Base-by-base conservation (phyloP, 1,140 invertebrate genomes). In the Luehdorfia chinensis region DNA sequence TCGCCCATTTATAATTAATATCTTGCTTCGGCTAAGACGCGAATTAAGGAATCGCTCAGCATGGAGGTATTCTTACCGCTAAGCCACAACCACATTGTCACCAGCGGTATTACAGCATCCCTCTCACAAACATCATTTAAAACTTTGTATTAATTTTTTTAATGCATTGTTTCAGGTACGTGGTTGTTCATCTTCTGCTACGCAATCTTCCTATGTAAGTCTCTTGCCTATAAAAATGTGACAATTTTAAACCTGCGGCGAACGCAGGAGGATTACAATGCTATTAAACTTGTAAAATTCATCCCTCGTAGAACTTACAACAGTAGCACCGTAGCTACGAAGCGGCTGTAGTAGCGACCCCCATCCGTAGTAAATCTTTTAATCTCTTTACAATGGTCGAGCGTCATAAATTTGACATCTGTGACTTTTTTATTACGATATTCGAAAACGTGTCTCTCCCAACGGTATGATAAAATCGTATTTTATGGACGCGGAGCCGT, bases 391-490 rank as follows among this genome's bases (percentile, higher is more conserved):
- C 83, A 84, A 79, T 84, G 77, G 79, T 76, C 76, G 72, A 55
- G 68, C 66, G 69, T 80, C 76, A 86, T 86, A 86, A 86, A 86
- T 86, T 86, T 84, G 79, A 86, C 79, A 84, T 84, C 75, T 84
- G 83, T 79, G 79, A 86, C 75, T 84, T 86, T 84, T 85, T 86
- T 86, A 86, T 86, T 76, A 79, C 83, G 73, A 83, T 84, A 84
- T 84, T 79, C 79, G 76, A 84, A 85, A 78, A 77, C 75, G 78
- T 84, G 78, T 69, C 65, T 66, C 74, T 85, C 83, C 80, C 83
- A 47, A 67, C 65, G 78, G 83, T 64, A 77, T 80, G 76, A 84
- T 84, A 84, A 83, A 86, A 84, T 84, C 78, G 73, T 84, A 62
- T 83, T 86, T 86, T 86, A 86, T 83, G 72, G 68, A 61, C 70